A percentile compares a stretch with the other conserved stretches of the same genome.
These are phyloP conservation scores for Agriopis aurantiaria DNA, from an alignment of 2,888 invertebrate species.

Conservation along the genomic window DNA sequence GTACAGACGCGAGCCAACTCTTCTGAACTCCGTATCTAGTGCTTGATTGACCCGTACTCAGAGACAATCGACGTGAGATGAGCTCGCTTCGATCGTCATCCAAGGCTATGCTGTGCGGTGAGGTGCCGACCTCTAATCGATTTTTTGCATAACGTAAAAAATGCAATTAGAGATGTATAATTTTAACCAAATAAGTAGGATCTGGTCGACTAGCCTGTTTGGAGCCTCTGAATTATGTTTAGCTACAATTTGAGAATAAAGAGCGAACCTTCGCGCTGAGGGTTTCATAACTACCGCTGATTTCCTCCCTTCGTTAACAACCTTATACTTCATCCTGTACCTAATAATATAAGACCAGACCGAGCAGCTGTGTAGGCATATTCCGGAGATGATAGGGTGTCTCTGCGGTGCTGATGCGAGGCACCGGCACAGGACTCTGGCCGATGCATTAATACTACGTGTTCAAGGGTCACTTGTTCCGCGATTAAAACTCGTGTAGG, in stretches of 20 bases:
- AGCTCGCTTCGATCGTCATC: slow-evolving; percentile 43
- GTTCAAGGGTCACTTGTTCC: slow-evolving; percentile 29
- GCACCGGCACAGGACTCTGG: neutral
- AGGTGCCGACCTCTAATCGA: slow-evolving; percentile 71
- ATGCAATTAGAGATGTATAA: slow-evolving; percentile 66
- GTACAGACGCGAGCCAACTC: neutral
- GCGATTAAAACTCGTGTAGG: slow-evolving; percentile 28
- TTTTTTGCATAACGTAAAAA: slow-evolving; percentile 68
- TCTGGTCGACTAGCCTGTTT: slow-evolving; percentile 60
- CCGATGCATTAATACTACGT: slow-evolving; percentile 20
- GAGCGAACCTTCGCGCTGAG: neutral
- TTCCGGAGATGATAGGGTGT: neutral
- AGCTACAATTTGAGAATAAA: neutral
- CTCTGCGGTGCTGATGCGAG: neutral
- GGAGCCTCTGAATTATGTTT: neutral
- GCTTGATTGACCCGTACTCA: neutral
- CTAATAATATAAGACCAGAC: no score
- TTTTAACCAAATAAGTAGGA: slow-evolving; percentile 54
- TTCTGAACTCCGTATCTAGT: neutral
- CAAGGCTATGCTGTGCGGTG: slow-evolving; percentile 66
- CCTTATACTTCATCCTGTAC: no score
- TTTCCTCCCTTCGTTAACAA: neutral
- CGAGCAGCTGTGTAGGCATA: no score
- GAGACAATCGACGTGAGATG: slow-evolving; percentile 2
- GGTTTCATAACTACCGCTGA: neutral